Percentiles rank a stretch among this genome's conserved stretches.
Conservation (phyloP, 2,113 vertebrate species). For the Leptocoma aspasia region DNA sequence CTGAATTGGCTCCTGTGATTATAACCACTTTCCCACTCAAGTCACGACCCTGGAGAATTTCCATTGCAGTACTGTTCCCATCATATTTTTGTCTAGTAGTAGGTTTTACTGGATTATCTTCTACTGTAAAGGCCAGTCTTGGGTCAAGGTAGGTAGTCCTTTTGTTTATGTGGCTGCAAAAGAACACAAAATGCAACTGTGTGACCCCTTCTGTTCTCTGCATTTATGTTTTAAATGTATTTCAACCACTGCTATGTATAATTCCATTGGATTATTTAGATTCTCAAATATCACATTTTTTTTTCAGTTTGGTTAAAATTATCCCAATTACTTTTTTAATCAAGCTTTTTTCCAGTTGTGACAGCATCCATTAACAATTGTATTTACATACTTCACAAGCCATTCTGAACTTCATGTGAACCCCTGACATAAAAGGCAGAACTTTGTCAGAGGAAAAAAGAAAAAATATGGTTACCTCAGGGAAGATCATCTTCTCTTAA, state of each 20-base stretch:
- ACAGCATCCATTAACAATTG: not conserved
- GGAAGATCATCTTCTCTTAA: not conserved
- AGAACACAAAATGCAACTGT: not conserved
- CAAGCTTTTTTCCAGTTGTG: not conserved
- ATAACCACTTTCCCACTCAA: constrained; percentile 86
- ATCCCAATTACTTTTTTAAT: not conserved
- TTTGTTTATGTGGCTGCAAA: constrained; percentile 93
- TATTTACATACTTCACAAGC: not conserved
- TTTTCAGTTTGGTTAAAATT: not conserved
- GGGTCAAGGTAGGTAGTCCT: constrained; percentile 94
- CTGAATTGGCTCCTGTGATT: constrained; percentile 90
- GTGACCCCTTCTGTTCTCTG: not conserved
- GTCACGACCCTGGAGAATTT: constrained; percentile 90
- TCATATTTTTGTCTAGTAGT: constrained; percentile 84
- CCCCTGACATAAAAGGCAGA: not conserved
- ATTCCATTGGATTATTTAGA: not conserved
- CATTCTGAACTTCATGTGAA: not conserved
- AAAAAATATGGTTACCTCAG: not conserved
- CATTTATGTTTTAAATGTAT: not conserved
- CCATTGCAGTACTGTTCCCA: constrained; percentile 88
- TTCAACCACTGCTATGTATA: not conserved
- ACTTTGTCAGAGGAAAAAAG: not conserved
- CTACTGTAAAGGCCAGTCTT: constrained; percentile 94
- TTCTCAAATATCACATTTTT: rapidly evolving
- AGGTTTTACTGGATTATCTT: constrained; percentile 86